These are phyloP conservation scores for Piaya cayana DNA, from an alignment of 2,113 vertebrate species.

Conservation along the genomic window DNA sequence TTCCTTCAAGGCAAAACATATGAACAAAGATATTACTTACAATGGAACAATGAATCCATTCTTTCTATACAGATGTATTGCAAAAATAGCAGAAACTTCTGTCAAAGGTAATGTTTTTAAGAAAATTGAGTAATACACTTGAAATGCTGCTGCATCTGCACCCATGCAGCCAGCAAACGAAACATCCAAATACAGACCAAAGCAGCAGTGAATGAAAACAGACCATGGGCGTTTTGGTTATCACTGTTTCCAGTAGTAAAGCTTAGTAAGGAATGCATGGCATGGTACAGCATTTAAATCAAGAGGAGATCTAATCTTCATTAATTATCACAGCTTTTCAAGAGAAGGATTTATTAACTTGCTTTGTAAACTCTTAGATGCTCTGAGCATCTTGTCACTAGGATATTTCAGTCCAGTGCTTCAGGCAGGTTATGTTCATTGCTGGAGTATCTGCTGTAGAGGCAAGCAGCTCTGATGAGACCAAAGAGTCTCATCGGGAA, in stretches of 20 bases:
- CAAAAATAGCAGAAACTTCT: not conserved
- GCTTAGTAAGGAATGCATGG: not conserved
- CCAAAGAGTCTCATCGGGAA: not conserved
- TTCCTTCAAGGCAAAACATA: not conserved
- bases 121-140: not conserved
- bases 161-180: not conserved
- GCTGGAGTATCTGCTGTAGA: not conserved
- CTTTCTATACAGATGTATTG: not conserved
- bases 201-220: not conserved
- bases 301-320: not conserved
- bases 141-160: not conserved
- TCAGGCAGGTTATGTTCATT: not conserved
- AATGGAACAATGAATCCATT: not conserved
- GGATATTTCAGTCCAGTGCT: not conserved
- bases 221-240: not conserved
- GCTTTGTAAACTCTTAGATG: not conserved
- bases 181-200: not conserved
- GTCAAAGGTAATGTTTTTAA: not conserved
- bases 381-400: not conserved
- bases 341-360: not conserved
- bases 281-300: not conserved
- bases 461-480: not conserved
- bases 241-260: not conserved
- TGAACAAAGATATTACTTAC: not conserved
- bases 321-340: not conserved